Evolutionary conservation across 2,113 vertebrate species (phyloP).

Genomic region (Felis catus): F.catus_Fca126_mat1.0 CM031416.1:135841001-135841500

Average conservation of each 20-base stretch:
- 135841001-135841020: background rate
- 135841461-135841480: background rate
- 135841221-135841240: background rate
- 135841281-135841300: background rate
- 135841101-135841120: background rate
- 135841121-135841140: background rate
- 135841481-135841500: background rate
- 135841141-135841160: background rate
- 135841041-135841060: background rate
- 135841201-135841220: background rate
- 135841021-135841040: background rate
- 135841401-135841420: background rate
- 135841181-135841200: background rate
- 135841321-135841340: too few relatives aligned
- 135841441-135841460: background rate
- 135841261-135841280: background rate
- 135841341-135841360: background rate
- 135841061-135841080: background rate
- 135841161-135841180: background rate
- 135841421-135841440: background rate
- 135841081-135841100: accelerated
- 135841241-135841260: background rate
- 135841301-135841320: background rate
- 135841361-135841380: background rate
- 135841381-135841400: background rate